Percentiles rank a stretch among this genome's conserved stretches.
Conservation (phyloP, 2,888 invertebrate species). For the Apantesis nais region DNA sequence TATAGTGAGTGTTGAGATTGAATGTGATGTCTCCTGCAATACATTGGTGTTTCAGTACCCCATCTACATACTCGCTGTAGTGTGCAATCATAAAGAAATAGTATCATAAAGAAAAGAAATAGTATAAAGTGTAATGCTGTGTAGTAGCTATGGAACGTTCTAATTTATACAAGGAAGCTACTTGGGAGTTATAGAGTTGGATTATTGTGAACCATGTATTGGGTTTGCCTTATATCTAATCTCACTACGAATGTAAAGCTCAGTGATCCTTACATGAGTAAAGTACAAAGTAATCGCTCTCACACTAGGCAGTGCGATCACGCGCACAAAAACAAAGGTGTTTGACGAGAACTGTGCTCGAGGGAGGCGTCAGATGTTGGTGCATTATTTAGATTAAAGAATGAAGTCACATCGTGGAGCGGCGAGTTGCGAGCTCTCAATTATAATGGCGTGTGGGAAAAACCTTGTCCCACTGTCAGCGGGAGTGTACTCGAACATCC, state of each 20-base stretch:
- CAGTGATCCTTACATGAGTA: background rate
- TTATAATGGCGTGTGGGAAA: slow-evolving; percentile 19
- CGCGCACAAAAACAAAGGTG: slow-evolving; percentile 11
- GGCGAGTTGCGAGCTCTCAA: slow-evolving; percentile 26
- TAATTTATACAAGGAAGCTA: slow-evolving; percentile 2
- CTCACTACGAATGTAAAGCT: slow-evolving; percentile 1
- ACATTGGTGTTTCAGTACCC: slow-evolving; percentile 18
- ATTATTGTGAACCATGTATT: slow-evolving; percentile 9
- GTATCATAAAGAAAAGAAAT: slow-evolving; percentile 15
- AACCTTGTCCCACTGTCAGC: slow-evolving; percentile 12
- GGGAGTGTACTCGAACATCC: background rate
- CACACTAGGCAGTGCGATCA: slow-evolving; percentile 6
- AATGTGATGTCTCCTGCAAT: slow-evolving; percentile 40
- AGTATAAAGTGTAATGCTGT: slow-evolving; percentile 4
- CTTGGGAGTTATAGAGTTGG: slow-evolving; percentile 6
- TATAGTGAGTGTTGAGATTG: slow-evolving; percentile 42
- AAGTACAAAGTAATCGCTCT: slow-evolving; percentile 6
- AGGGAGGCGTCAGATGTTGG: slow-evolving; percentile 9
- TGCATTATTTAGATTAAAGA: slow-evolving; percentile 49
- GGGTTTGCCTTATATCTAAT: slow-evolving; percentile 6
- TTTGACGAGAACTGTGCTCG: slow-evolving; percentile 8
- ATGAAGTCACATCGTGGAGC: slow-evolving; percentile 15
- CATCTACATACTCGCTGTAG: background rate
- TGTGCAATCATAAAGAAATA: slow-evolving; percentile 8
- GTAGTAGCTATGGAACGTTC: background rate